Evolutionary conservation across 2,888 invertebrate species (phyloP), one percentile per base, ranked within the genome.

Genomic region (Cordilura impudica): DNA sequence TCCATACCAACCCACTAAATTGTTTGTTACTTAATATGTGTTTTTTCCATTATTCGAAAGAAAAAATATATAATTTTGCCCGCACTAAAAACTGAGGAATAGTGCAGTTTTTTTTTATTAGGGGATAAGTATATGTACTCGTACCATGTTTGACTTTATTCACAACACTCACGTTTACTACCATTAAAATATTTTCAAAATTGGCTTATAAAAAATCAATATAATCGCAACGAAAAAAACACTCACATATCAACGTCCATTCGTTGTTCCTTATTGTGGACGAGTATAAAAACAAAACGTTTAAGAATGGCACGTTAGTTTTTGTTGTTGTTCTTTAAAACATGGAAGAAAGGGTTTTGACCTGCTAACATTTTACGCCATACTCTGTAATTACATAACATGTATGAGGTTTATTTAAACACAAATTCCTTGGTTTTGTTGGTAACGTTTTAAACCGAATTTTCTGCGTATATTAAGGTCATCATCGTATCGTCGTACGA

Each of bases 381-480:
- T 69, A 73, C 65, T 60, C 73, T 76, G 69, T 78, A 78, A 81
- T 75, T 83, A 80, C 74, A 56, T 82, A 80, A 73, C 31, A 39
- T 43, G 35, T 49, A 53, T 21, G n/a, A 19, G 31, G 45, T 4
- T 58, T 26, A 31, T 47, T 31, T 45, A 14, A 5, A 26, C 39
- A 53, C 1, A 70, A 43, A 29, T 29, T 61, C 51, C 31, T 23
- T 60, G n/a, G 29, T 61, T 23, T 47, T 51, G 18, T 35, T 21
- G 35, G 49, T 23, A 45, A 63, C 49, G 51, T 49, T 63, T 31
- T 49, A n/a, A 63, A n/a, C n/a, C n/a, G n/a, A n/a, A n/a, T n/a
- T n/a, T n/a, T n/a, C n/a, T n/a, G n/a, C n/a, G n/a, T n/a, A n/a
- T n/a, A n/a, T n/a, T n/a, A n/a, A n/a, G n/a, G n/a, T n/a, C n/a